Percentiles rank a stretch among this genome's conserved stretches.
Evolutionary conservation across 2,797 vertebrate species (phyloP).

Genomic region (Myripristis jacobus): DNA sequence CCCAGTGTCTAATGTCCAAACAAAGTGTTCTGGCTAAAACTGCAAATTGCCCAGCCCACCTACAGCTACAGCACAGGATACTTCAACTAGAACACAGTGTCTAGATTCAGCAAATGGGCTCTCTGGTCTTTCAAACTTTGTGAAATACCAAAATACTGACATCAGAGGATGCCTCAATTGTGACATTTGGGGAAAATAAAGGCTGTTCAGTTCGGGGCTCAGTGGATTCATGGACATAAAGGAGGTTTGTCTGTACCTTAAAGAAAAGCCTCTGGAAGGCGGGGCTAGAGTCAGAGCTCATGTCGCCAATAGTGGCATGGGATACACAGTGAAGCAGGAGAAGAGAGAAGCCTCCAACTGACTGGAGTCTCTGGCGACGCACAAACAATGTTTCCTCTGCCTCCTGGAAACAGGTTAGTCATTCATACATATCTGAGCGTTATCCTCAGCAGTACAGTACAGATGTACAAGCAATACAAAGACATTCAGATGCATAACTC

Average conservation of each 20-base stretch:
- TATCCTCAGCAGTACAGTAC: not conserved
- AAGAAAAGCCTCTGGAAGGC: slow-evolving; percentile 86
- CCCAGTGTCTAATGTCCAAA: too few species aligned
- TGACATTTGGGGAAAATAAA: too few species aligned
- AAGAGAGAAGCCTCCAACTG: slow-evolving; percentile 87
- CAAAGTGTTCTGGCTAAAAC: too few species aligned
- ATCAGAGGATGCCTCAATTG: too few species aligned
- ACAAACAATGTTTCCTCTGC: slow-evolving; percentile 84
- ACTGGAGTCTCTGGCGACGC: slow-evolving; percentile 83
- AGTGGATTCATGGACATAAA: not conserved
- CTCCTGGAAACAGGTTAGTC: slow-evolving; percentile 71
- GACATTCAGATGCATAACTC: not conserved
- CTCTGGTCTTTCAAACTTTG: too few species aligned
- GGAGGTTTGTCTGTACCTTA: slow-evolving; percentile 79
- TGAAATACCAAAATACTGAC: too few species aligned
- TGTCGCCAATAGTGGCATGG: slow-evolving; percentile 81
- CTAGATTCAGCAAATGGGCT: too few species aligned
- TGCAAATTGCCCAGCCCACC: too few species aligned
- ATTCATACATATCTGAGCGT: not conserved
- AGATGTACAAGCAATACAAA: not conserved
- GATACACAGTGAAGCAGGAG: slow-evolving; percentile 88
- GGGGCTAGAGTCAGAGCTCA: slow-evolving; percentile 79
- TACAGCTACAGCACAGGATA: too few species aligned
- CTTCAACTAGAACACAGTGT: too few species aligned
- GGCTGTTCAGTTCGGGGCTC: too few species aligned